Evolutionary conservation across 2,797 vertebrate species (phyloP).

Genomic region (Sebastes flavidus): DNA sequence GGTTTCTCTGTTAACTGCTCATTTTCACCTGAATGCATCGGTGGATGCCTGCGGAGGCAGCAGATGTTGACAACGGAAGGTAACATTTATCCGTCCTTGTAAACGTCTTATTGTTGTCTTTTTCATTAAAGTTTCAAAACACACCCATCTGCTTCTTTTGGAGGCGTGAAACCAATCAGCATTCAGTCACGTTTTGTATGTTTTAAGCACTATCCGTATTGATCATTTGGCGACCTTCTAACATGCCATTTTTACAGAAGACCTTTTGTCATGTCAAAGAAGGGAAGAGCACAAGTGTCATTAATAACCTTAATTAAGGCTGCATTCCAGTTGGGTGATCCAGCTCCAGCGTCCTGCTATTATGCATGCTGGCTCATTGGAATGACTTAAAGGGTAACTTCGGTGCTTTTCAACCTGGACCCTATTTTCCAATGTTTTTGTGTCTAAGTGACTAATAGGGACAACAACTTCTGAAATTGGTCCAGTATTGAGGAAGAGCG

Average conservation of each 20-base stretch:
- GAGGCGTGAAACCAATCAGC: background rate
- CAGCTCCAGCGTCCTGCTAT: background rate
- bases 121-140: slow-evolving; percentile 21
- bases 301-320: slow-evolving; percentile 5
- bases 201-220: background rate
- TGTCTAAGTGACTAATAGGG: too few species aligned
- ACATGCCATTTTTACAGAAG: background rate
- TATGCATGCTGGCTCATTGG: background rate
- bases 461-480: too few species aligned
- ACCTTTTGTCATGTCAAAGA: background rate
- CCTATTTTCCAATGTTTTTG: too few species aligned
- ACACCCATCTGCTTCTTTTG: slow-evolving; percentile 16
- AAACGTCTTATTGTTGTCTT: slow-evolving; percentile 6
- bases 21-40: slow-evolving; percentile 23
- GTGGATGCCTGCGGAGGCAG: background rate
- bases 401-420: too few species aligned
- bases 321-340: background rate
- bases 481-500: too few species aligned
- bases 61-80: slow-evolving; percentile 10
- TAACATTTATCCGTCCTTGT: slow-evolving; percentile 1
- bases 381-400: background rate
- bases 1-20: slow-evolving; percentile 4
- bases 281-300: background rate
- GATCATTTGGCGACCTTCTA: background rate
- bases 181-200: background rate